Conservation (phyloP, 2,797 vertebrate species). For the Crenuchus spilurus region DNA sequence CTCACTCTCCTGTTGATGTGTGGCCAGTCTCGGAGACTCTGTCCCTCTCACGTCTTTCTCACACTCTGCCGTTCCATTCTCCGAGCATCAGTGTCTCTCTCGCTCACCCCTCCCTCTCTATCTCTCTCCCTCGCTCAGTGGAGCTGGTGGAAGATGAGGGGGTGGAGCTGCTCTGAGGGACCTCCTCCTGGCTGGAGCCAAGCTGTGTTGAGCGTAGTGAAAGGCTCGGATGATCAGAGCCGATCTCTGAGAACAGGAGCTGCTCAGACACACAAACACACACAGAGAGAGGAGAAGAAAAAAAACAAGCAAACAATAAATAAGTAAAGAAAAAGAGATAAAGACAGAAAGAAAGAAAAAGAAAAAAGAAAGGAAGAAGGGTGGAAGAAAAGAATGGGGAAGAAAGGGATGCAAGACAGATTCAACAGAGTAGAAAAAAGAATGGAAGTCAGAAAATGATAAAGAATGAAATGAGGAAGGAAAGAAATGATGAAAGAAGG, state of each 20-base stretch:
- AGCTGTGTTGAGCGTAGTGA: constrained; percentile 47
- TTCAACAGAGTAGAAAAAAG: no score
- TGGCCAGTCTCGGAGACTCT: constrained; percentile 53
- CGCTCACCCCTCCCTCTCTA: constrained; percentile 43
- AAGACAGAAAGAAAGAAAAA: not conserved
- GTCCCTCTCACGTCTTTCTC: constrained; percentile 63
- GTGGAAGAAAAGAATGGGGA: not conserved
- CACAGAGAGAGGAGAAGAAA: not conserved
- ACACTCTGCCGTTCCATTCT: constrained; percentile 70
- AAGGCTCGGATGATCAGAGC: constrained; percentile 66
- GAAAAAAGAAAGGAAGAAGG: not conserved
- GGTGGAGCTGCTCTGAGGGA: constrained; percentile 59
- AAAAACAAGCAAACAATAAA: no score
- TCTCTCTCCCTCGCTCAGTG: constrained; percentile 65
- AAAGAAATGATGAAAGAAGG: not conserved
- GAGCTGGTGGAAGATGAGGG: constrained; percentile 64
- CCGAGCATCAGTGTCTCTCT: constrained; percentile 57
- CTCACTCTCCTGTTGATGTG: constrained; percentile 68
- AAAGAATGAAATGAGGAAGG: not conserved
- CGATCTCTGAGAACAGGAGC: constrained; percentile 65
- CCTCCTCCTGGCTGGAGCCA: constrained; percentile 65
- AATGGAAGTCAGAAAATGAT: not conserved
- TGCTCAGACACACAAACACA: no score
- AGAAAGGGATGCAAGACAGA: not conserved
- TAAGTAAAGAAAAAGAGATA: not conserved